phyloP scores from a whole-genome alignment of 2,113 vertebrate species.

The Baryphthengus martii region DNA sequence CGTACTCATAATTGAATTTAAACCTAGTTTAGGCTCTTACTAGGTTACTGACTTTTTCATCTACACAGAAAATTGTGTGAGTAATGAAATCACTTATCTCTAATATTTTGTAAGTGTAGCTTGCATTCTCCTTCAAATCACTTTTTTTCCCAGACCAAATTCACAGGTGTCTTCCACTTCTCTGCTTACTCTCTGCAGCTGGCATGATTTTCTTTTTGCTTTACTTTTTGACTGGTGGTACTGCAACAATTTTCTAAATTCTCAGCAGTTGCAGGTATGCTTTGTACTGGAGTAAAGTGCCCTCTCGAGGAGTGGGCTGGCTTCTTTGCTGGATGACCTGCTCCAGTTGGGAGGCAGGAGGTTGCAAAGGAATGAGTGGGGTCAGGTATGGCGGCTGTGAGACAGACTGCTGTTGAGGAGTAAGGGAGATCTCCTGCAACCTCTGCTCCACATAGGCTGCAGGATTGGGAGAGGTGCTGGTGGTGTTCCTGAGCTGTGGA shows the following conservation, averaged over 20 bases:
- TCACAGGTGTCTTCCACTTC: not conserved
- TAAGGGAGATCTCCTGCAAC: not conserved
- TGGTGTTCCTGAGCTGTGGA: rapidly evolving
- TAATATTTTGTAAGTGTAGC: not conserved
- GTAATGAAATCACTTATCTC: not conserved
- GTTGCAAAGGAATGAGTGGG: rapidly evolving
- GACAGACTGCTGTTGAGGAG: rapidly evolving
- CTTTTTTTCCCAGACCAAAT: no score
- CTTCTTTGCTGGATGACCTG: not conserved
- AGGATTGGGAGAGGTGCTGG: rapidly evolving
- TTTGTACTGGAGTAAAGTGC: not conserved
- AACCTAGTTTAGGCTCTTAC: not conserved
- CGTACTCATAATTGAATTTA: not conserved
- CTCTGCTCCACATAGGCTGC: rapidly evolving
- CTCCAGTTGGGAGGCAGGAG: not conserved
- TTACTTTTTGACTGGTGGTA: not conserved
- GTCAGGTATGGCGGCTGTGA: rapidly evolving
- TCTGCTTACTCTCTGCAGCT: not conserved
- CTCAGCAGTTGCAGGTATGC: not conserved
- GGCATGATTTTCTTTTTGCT: not conserved
- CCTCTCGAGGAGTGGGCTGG: not conserved
- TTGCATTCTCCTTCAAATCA: not conserved
- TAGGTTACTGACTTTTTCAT: not conserved
- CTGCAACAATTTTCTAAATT: not conserved
- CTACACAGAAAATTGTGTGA: not conserved